These are phyloP conservation scores for Mastacembelus armatus DNA, from an alignment of 2,797 vertebrate species.

Conservation along the genomic window DNA sequence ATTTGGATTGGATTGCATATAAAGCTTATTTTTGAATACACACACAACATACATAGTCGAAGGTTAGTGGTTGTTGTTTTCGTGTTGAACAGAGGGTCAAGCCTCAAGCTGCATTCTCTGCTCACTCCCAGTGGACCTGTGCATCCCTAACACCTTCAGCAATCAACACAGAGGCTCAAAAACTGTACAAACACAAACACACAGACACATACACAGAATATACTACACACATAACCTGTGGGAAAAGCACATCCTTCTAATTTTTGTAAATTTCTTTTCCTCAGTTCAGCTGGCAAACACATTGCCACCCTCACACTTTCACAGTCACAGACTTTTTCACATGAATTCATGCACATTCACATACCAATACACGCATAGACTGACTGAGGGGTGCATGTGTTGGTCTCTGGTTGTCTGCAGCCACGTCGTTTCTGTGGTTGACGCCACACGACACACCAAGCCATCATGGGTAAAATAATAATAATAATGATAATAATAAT, in stretches of 20 bases:
- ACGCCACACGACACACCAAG: conserved; percentile 97
- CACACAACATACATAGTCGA: conserved; percentile 20
- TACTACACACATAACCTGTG: conserved; percentile 17
- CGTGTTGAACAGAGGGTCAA: conserved; percentile 84
- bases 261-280: neutral
- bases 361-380: conserved; percentile 82
- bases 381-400: conserved; percentile 86
- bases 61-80: conserved; percentile 54
- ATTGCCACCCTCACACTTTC: conserved; percentile 6
- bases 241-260: neutral
- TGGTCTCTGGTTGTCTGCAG: conserved; percentile 98
- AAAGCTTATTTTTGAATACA: conserved; percentile 16
- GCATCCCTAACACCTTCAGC: conserved; percentile 76
- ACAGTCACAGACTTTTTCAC: conserved; percentile 66
- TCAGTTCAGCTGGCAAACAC: conserved; percentile 14
- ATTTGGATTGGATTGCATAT: too few relatives aligned
- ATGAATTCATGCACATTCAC: conserved; percentile 65
- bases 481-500: neutral
- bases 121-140: conserved; percentile 96
- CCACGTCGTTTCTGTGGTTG: conserved; percentile 99
- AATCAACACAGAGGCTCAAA: conserved; percentile 37
- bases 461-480: conserved; percentile 92
- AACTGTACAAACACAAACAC: conserved; percentile 23
- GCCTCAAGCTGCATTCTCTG: conserved; percentile 96
- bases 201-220: neutral